A percentile compares a stretch with the other conserved stretches of the same genome.
Evolutionary conservation across 1,140 invertebrate genomes (phyloP).

Genomic region (Anastrepha obliqua): DNA sequence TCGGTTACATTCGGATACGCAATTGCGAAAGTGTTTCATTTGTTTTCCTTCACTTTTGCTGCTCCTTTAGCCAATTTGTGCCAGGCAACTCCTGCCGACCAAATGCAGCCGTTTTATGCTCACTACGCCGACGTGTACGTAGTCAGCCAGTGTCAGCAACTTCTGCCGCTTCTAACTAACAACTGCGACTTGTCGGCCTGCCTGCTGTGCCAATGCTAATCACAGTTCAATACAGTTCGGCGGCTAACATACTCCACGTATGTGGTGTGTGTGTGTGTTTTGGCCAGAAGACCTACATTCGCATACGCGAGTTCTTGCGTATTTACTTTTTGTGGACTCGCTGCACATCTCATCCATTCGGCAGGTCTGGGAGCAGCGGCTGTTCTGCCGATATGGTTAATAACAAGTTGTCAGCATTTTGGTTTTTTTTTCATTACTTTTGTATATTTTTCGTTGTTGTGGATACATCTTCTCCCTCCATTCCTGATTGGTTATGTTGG

Average conservation of each 20-base stretch:
- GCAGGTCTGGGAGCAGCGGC: neutral
- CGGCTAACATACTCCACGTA: neutral
- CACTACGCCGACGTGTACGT: neutral
- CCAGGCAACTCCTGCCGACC: neutral
- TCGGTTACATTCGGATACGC: constrained; percentile 5
- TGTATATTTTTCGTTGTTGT: neutral
- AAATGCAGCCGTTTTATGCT: neutral
- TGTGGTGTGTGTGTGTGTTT: neutral
- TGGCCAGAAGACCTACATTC: constrained; percentile 39
- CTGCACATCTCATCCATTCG: neutral
- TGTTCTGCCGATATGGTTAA: neutral
- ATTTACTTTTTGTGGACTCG: neutral
- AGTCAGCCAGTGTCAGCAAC: neutral
- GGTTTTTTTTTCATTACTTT: neutral
- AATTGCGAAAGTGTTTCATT: neutral
- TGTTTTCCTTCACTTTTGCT: neutral
- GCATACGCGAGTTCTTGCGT: neutral
- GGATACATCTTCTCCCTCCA: neutral
- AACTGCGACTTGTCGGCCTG: constrained; percentile 33
- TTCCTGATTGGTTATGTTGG: constrained; percentile 31
- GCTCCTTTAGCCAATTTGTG: constrained; percentile 16
- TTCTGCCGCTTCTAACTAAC: constrained; percentile 1
- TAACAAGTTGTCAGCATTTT: constrained; percentile 15
- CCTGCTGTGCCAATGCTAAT: constrained; percentile 46
- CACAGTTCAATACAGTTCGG: constrained; percentile 14